phyloP scores from a whole-genome alignment of 2,797 vertebrate genomes.

The Hafferia zeledoni region DNA sequence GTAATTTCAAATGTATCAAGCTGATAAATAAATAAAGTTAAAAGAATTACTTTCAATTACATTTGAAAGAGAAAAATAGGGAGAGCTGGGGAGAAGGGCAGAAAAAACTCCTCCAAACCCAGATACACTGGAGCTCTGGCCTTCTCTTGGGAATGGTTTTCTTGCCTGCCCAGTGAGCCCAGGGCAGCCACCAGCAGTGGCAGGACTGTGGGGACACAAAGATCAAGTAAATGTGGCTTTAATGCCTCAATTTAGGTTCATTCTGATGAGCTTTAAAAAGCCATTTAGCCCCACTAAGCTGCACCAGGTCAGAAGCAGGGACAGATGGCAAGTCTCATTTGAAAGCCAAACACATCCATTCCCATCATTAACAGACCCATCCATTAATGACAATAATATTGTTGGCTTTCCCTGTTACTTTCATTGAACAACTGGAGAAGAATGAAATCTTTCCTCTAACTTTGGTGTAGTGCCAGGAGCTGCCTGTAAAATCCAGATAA shows the following conservation, averaged over 20 bases:
- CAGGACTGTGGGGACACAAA: neutral
- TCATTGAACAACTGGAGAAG: slow-evolving; percentile 25
- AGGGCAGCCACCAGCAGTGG: neutral
- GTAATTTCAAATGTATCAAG: neutral
- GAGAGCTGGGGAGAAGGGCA: neutral
- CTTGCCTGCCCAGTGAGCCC: neutral
- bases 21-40: slow-evolving; percentile 41
- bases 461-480: slow-evolving; percentile 56
- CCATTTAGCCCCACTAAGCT: slow-evolving; percentile 44
- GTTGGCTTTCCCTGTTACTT: slow-evolving; percentile 23
- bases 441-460: slow-evolving; percentile 21
- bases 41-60: slow-evolving; percentile 37
- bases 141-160: neutral
- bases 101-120: neutral
- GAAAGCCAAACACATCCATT: slow-evolving; percentile 29
- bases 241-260: slow-evolving; percentile 68
- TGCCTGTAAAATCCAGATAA: slow-evolving; percentile 74
- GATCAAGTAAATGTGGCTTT: slow-evolving; percentile 14
- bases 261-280: slow-evolving; percentile 54
- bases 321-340: slow-evolving; percentile 28
- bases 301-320: slow-evolving; percentile 31
- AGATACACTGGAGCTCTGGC: neutral
- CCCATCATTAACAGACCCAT: slow-evolving; percentile 63
- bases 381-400: slow-evolving; percentile 43
- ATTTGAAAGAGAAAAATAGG: neutral